Conservation (phyloP, 2,113 vertebrate genomes). For the Clinocottus analis region DNA sequence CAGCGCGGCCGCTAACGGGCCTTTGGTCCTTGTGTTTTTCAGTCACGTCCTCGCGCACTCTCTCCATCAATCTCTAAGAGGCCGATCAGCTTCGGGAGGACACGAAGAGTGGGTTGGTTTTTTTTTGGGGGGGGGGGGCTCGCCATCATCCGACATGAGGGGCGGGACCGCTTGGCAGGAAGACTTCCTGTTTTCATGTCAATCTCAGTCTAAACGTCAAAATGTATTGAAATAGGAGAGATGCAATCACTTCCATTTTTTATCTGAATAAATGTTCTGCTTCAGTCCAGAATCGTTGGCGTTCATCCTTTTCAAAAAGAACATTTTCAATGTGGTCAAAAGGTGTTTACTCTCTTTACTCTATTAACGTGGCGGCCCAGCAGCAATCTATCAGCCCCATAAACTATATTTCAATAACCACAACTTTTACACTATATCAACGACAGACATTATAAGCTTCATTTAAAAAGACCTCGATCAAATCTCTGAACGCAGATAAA, state of each 20-base stretch:
- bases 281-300: background rate
- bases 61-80: slow-evolving; percentile 27
- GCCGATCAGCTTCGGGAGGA: slow-evolving; percentile 24
- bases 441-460: background rate
- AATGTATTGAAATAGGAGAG: background rate
- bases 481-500: background rate
- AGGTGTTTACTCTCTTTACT: background rate
- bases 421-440: background rate
- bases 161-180: no score
- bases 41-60: slow-evolving; percentile 24
- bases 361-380: no score
- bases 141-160: slow-evolving; percentile 9
- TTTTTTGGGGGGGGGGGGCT: background rate
- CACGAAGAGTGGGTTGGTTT: slow-evolving; percentile 29
- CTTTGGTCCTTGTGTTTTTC: slow-evolving; percentile 42
- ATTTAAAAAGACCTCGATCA: background rate
- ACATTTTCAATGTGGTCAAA: background rate
- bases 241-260: no score
- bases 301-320: background rate
- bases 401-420: background rate
- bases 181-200: no score
- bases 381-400: background rate
- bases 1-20: slow-evolving; percentile 47
- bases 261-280: background rate
- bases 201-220: background rate